Evolutionary conservation across 2,797 vertebrate genomes (phyloP).

Genomic region (Micropoecilia bifurca): DNA sequence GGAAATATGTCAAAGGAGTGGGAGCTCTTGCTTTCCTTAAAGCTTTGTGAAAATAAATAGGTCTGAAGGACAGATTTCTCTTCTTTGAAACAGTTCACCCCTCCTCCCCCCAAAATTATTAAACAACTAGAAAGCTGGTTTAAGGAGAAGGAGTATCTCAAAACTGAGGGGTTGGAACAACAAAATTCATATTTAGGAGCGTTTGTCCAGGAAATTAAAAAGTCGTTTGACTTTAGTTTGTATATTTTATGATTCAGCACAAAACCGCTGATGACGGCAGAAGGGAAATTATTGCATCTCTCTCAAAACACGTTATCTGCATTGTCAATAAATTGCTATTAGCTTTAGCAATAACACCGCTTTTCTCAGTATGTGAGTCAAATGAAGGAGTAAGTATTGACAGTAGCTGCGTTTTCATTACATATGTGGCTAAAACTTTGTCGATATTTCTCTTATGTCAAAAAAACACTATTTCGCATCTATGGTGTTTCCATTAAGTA

Average conservation of each 20-base stretch:
- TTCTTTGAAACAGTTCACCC: neutral
- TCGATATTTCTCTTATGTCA: no score
- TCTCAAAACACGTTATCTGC: neutral
- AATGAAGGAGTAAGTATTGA: neutral
- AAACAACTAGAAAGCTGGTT: neutral
- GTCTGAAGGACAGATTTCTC: neutral
- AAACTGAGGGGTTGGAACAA: neutral
- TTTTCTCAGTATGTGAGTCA: neutral
- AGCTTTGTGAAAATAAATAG: slow-evolving; percentile 1
- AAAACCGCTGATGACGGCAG: neutral
- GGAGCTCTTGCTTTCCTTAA: neutral
- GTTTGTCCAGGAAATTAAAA: neutral
- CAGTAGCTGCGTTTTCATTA: neutral
- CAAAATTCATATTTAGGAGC: neutral
- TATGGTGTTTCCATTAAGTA: no score
- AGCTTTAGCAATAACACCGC: neutral
- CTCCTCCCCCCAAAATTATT: neutral
- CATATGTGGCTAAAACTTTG: no score
- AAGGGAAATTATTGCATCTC: neutral
- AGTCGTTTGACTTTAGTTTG: neutral
- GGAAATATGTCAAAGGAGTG: neutral
- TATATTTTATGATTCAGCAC: neutral
- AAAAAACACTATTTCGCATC: no score
- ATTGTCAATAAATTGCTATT: neutral
- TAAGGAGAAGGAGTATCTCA: neutral